A percentile compares a stretch with the other conserved stretches of the same genome.
Conservation (phyloP, 2,888 invertebrate species). For the Andrena minutula region DNA sequence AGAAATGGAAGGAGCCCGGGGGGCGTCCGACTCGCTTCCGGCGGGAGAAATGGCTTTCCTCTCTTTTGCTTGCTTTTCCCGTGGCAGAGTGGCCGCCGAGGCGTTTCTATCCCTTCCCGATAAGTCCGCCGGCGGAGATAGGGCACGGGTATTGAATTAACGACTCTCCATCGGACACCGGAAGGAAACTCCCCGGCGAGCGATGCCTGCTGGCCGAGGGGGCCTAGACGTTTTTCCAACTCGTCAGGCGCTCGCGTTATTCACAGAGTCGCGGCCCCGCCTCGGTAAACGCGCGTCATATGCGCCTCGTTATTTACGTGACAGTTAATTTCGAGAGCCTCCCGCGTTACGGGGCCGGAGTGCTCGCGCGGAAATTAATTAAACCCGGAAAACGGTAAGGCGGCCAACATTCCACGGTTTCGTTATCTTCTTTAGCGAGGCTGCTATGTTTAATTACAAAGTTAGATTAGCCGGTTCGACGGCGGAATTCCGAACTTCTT, state of each 20-base stretch:
- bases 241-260: conserved; percentile 26
- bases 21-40: conserved; percentile 80
- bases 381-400: conserved; percentile 53
- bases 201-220: background rate
- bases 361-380: conserved; percentile 50
- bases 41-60: conserved; percentile 76
- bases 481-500: conserved; percentile 34
- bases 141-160: conserved; percentile 73
- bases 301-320: conserved; percentile 36
- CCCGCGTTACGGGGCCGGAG: conserved; percentile 10
- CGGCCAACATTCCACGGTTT: conserved; percentile 48
- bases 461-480: conserved; percentile 61
- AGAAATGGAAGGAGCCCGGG: conserved; percentile 65
- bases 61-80: conserved; percentile 56
- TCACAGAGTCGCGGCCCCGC: background rate
- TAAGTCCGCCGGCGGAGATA: conserved; percentile 46
- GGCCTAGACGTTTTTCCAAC: background rate
- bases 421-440: conserved; percentile 44
- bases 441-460: conserved; percentile 58
- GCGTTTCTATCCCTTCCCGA: conserved; percentile 68
- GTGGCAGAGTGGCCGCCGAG: conserved; percentile 52
- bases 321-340: conserved; percentile 26
- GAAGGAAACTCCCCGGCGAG: conserved; percentile 67
- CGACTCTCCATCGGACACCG: conserved; percentile 72
- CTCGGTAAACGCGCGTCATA: conserved; percentile 4